Evolutionary conservation across 2,888 invertebrate species (phyloP).

Genomic region (Ophioninae sp.): DNA sequence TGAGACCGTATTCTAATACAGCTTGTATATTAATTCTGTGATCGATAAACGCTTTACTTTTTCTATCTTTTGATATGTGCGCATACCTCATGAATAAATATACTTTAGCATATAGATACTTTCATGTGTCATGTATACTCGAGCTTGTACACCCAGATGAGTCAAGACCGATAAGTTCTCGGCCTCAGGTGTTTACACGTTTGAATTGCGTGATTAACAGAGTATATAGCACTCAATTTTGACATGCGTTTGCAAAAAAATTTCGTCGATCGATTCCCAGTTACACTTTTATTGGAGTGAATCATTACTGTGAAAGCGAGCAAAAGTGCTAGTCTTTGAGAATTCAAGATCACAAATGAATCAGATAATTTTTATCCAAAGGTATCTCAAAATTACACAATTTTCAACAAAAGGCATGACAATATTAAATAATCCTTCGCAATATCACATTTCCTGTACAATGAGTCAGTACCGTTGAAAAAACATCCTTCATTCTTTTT

Average conservation of each 20-base stretch:
- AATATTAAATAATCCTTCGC: neutral
- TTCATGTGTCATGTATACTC: neutral
- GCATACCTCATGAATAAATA: slow-evolving; percentile 12
- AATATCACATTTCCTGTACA: neutral
- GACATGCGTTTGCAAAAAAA: neutral
- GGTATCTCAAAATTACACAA: too few relatives aligned
- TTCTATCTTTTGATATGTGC: slow-evolving; percentile 11
- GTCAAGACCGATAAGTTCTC: neutral
- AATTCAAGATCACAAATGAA: neutral
- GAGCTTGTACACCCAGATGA: neutral
- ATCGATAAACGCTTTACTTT: neutral
- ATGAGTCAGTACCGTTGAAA: neutral
- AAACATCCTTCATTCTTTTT: neutral
- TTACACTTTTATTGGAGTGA: too few relatives aligned
- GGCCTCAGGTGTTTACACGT: neutral
- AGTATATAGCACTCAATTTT: neutral
- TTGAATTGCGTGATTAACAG: neutral
- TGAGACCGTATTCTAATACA: slow-evolving; percentile 72
- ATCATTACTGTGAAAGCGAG: too few relatives aligned
- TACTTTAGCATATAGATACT: neutral
- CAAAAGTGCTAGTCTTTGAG: too few relatives aligned
- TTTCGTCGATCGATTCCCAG: neutral
- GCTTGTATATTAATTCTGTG: neutral
- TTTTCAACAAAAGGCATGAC: neutral
- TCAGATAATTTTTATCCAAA: neutral